phyloP scores from a whole-genome alignment of 1,140 invertebrate genomes.

The Neodiprion lecontei region DNA sequence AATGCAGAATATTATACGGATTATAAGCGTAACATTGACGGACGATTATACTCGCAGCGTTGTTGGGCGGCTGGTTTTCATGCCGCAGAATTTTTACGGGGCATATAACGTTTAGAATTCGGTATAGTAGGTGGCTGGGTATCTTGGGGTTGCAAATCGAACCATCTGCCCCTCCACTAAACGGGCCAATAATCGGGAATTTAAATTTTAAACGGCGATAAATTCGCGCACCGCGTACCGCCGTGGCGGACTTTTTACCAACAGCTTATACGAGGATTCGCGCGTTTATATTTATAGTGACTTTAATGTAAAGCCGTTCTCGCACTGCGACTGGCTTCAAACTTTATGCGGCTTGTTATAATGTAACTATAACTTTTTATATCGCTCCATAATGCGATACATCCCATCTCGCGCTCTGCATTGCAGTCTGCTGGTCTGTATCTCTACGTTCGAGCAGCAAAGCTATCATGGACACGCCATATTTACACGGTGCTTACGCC shows the following conservation, averaged over 20 bases:
- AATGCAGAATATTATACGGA: no score
- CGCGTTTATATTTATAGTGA: conserved; percentile 46
- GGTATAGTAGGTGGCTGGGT: neutral
- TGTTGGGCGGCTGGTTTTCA: no score
- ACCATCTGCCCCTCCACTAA: conserved; percentile 30
- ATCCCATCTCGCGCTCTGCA: conserved; percentile 23
- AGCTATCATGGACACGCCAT: no score
- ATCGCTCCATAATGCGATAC: conserved; percentile 44
- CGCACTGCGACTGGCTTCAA: conserved; percentile 30
- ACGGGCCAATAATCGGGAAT: conserved; percentile 39
- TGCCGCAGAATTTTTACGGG: neutral
- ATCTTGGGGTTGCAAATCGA: neutral
- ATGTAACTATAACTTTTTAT: conserved; percentile 58
- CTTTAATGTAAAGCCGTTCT: conserved; percentile 40
- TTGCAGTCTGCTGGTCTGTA: no score
- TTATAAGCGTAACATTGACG: no score
- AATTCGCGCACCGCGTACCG: conserved; percentile 32
- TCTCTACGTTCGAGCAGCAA: no score
- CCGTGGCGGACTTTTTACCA: conserved; percentile 24
- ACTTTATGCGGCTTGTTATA: conserved; percentile 50
- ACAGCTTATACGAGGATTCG: conserved; percentile 20
- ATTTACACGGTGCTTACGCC: no score
- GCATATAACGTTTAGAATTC: neutral
- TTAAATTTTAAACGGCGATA: conserved; percentile 29
- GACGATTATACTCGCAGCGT: no score